Percentiles rank a stretch among this genome's conserved stretches.
phyloP scores from a whole-genome alignment of 2,113 vertebrate species.

The Trogon surrucura region DNA sequence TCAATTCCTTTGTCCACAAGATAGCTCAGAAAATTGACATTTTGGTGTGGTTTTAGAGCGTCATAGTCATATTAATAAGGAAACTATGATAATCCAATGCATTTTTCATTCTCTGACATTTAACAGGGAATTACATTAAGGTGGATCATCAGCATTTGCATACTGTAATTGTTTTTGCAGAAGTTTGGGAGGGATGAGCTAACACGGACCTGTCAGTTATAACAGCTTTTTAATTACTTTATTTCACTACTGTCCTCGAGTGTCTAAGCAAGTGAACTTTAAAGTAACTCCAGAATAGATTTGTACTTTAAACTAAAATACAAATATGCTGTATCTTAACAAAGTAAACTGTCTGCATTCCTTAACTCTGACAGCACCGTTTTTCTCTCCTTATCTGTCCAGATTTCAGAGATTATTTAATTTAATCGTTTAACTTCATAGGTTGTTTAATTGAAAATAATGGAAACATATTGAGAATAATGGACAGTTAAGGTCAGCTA shows the following conservation, averaged over 20 bases:
- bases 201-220: constrained; percentile 11
- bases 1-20: background rate
- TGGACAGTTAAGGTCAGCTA: background rate
- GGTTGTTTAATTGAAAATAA: background rate
- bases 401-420: background rate
- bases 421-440: background rate
- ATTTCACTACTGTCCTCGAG: background rate
- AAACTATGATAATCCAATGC: background rate
- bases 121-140: constrained; percentile 1
- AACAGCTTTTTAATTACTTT: constrained; percentile 25
- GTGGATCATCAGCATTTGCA: constrained; percentile 57
- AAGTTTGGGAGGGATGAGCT: constrained; percentile 11
- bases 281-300: background rate
- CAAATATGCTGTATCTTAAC: background rate
- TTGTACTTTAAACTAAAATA: background rate
- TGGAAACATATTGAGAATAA: background rate
- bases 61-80: background rate
- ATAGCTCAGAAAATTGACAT: background rate
- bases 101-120: constrained; percentile 45
- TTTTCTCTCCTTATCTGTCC: background rate
- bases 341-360: background rate
- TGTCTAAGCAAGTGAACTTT: background rate
- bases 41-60: background rate
- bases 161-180: constrained; percentile 43
- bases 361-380: background rate